Percentiles rank a stretch among this genome's conserved stretches.
Conservation (phyloP, 1,140 invertebrate genomes). For the Bacillus rossius region DNA sequence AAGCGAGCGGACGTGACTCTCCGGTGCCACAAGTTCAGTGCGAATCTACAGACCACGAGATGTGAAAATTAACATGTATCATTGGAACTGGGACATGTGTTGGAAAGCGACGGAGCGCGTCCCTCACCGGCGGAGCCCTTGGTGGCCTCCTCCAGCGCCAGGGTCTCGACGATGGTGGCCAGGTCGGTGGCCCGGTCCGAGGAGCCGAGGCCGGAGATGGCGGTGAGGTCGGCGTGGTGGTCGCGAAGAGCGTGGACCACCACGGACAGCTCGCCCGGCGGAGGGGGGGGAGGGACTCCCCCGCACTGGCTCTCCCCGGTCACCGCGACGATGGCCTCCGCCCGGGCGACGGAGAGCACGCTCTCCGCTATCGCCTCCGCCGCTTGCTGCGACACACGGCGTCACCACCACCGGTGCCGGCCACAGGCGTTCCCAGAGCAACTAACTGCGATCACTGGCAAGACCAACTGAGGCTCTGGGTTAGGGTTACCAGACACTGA, state of each 20-base stretch:
- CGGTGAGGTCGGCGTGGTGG: conserved; percentile 53
- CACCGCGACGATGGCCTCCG: conserved; percentile 63
- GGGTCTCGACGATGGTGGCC: conserved; percentile 77
- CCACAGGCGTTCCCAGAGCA: no score
- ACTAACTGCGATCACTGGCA: no score
- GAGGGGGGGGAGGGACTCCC: not conserved
- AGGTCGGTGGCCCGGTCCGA: conserved; percentile 63
- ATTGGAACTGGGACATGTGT: no score
- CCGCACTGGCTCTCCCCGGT: conserved; percentile 45
- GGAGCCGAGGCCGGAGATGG: conserved; percentile 45
- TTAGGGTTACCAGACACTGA: no score
- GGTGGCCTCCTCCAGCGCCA: conserved; percentile 54
- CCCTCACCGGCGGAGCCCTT: not conserved
- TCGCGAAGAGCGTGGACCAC: conserved; percentile 54
- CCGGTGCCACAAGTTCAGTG: no score
- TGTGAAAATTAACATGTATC: no score
- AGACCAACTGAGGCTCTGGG: no score
- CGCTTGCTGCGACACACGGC: conserved; percentile 58
- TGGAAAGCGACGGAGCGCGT: no score
- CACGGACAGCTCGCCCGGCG: conserved; percentile 45
- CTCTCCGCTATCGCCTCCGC: conserved; percentile 87
- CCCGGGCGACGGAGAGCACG: conserved; percentile 73
- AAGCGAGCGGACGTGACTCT: no score
- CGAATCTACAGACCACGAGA: no score
- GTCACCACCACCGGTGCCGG: no score